Evolutionary conservation across 2,888 invertebrate species (phyloP).

Genomic region (Cremastinae sp.): DNA sequence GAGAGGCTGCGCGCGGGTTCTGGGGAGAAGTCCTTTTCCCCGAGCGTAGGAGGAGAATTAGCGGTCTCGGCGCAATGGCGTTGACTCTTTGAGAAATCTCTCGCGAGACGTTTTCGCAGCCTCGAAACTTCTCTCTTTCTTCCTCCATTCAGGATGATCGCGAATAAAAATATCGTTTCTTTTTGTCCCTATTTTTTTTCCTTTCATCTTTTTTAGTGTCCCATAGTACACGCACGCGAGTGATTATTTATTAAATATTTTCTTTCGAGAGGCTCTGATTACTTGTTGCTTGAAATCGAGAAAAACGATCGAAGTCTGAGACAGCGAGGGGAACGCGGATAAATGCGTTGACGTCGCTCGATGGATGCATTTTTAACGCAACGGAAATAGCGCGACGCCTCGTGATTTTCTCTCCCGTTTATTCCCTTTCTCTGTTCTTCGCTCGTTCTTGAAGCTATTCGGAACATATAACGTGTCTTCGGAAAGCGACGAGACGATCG

Average conservation of each 20-base stretch:
- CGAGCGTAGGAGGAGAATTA: slow-evolving; percentile 60
- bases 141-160: slow-evolving; percentile 5
- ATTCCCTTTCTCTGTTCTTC: slow-evolving; percentile 24
- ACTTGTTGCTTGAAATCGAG: too few species aligned
- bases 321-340: slow-evolving; percentile 63
- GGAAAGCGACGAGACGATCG: slow-evolving; percentile 58
- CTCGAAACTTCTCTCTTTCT: slow-evolving; percentile 4
- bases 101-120: slow-evolving; percentile 6
- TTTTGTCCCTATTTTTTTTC: background rate
- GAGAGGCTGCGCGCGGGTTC: slow-evolving; percentile 33
- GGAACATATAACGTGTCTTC: slow-evolving; percentile 65
- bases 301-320: slow-evolving; percentile 11
- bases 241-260: too few species aligned
- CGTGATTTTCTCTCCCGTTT: slow-evolving; percentile 55
- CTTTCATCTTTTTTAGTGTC: background rate
- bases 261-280: too few species aligned
- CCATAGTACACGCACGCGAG: too few species aligned
- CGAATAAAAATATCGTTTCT: background rate
- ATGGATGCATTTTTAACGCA: slow-evolving; percentile 79
- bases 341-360: slow-evolving; percentile 73
- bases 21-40: slow-evolving; percentile 11
- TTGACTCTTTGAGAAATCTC: slow-evolving; percentile 11
- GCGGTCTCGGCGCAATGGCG: slow-evolving; percentile 35
- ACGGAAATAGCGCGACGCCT: slow-evolving; percentile 77
- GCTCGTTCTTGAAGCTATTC: slow-evolving; percentile 59